Evolutionary conservation across 2,113 vertebrate species (phyloP).

Genomic region (Cavia porcellus): DNA sequence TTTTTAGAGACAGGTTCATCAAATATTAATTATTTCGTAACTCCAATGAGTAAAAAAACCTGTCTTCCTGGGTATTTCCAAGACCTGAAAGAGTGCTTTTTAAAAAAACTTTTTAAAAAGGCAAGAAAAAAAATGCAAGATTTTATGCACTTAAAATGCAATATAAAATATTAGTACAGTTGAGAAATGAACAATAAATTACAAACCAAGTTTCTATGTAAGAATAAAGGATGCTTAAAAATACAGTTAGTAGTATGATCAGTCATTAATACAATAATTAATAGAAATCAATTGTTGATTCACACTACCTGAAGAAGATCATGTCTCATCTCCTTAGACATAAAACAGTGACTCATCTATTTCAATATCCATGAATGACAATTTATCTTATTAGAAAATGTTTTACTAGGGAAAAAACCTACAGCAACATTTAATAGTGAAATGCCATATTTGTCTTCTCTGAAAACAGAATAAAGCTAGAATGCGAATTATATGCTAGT

Average conservation of each 20-base stretch:
- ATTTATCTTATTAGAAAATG: not conserved
- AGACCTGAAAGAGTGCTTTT: not conserved
- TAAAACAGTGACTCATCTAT: not conserved
- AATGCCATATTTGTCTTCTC: not conserved
- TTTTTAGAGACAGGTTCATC: not conserved
- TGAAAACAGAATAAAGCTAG: not conserved
- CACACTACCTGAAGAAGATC: not conserved
- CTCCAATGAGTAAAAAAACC: not conserved
- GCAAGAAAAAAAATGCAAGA: not conserved
- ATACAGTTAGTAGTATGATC: not conserved
- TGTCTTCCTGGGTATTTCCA: not conserved
- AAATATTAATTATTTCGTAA: not conserved
- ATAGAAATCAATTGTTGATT: not conserved
- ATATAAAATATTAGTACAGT: not conserved
- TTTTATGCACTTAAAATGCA: not conserved
- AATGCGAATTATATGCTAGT: not conserved
- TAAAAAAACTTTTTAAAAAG: not conserved
- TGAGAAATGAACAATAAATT: not conserved
- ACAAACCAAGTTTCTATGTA: slow-evolving; percentile 4
- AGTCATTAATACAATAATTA: not conserved
- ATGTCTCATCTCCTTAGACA: not conserved
- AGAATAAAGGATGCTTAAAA: not conserved
- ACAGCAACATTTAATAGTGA: slow-evolving; percentile 7
- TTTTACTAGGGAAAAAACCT: not conserved
- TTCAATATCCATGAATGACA: not conserved